phyloP scores from a whole-genome alignment of 1,140 invertebrate genomes.

The Andrena cerasifolii region DNA sequence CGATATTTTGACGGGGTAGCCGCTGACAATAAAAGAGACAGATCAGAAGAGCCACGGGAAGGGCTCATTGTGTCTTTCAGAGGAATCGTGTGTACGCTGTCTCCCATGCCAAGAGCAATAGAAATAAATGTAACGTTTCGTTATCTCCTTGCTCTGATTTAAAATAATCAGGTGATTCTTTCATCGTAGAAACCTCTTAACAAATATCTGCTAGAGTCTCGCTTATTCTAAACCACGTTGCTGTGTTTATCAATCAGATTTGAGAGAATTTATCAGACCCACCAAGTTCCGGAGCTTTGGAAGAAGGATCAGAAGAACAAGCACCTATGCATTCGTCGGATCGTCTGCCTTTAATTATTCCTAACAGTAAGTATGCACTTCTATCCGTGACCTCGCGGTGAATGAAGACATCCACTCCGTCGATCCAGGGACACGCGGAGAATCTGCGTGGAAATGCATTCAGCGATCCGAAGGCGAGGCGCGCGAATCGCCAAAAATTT shows the following conservation, averaged over 20 bases:
- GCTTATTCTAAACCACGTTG: no score
- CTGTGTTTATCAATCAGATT: no score
- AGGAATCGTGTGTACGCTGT: neutral
- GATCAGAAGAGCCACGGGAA: neutral
- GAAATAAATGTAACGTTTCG: neutral
- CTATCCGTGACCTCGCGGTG: conserved; percentile 8
- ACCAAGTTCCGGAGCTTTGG: no score
- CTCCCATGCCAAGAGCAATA: neutral
- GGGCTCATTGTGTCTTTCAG: neutral
- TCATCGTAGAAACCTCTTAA: no score
- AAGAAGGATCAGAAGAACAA: no score
- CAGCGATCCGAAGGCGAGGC: no score
- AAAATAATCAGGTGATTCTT: no score
- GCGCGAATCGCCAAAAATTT: conserved; percentile 4
- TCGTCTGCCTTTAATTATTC: no score
- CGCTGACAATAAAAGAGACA: conserved; percentile 25
- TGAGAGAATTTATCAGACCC: no score
- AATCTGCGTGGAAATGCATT: conserved; percentile 57
- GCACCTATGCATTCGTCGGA: no score
- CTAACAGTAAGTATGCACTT: no score
- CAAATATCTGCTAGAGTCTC: no score
- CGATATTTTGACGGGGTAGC: conserved; percentile 47
- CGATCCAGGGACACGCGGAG: neutral
- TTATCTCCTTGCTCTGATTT: neutral
- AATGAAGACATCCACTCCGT: conserved; percentile 19